Evolutionary conservation across 92 coral and sea anemone species (phyloP).

Genomic region (Paramuricea clavata): DNA sequence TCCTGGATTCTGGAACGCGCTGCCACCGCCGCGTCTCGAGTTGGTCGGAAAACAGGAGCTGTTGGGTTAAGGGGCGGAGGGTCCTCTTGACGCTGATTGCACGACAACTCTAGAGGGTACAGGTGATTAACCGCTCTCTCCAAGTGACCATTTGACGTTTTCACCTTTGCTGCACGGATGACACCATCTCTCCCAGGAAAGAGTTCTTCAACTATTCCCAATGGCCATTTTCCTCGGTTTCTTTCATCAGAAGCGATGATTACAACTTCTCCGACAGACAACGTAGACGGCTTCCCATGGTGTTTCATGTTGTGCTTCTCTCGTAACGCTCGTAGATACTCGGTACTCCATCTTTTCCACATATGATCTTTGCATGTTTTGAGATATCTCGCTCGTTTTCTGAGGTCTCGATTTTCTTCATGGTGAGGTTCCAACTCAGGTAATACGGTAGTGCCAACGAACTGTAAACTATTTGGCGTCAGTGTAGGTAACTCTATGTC

Average conservation of each 20-base stretch:
- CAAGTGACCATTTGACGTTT: not conserved
- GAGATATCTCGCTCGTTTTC: not conserved
- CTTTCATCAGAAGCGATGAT: not conserved
- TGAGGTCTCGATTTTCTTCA: not conserved
- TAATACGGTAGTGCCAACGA: not conserved
- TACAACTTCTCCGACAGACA: not conserved
- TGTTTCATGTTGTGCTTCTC: slow-evolving; percentile 1
- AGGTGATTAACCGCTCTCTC: not conserved
- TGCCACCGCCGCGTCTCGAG: not conserved
- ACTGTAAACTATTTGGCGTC: not conserved
- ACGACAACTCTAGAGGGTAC: not conserved
- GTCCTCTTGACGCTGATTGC: not conserved
- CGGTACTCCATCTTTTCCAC: slow-evolving; percentile 3
- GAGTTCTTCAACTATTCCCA: not conserved
- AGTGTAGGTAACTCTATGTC: not conserved
- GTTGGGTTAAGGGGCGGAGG: not conserved
- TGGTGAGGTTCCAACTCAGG: not conserved
- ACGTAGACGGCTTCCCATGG: not conserved
- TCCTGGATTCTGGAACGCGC: slow-evolving; percentile 7
- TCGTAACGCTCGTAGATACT: not conserved
- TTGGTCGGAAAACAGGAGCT: not conserved
- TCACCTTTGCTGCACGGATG: not conserved
- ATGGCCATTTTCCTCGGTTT: not conserved
- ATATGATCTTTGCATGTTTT: not conserved
- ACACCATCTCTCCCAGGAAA: not conserved